Base-by-base conservation (phyloP, 2,888 invertebrate species). In the Dynastes hyllus region DNA sequence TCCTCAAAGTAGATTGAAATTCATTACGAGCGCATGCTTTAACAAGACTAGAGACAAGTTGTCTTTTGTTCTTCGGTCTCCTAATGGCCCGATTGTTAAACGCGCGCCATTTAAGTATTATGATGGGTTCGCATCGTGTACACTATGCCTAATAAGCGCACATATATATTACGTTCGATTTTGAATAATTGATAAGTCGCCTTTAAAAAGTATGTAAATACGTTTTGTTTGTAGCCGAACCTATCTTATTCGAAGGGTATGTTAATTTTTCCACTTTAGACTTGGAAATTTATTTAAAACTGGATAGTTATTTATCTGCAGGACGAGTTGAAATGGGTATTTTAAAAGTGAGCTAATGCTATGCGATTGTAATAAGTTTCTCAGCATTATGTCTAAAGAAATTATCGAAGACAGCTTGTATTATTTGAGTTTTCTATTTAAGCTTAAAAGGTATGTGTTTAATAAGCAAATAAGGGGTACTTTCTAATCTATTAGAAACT, bases 231-330 rank as follows among this genome's bases (percentile, higher is more conserved):
- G 22, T 22, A 37, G 5, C 27, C 22, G 13, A 58, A 40, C 27
- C 51, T 6, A 58, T 58, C 58, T 58, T 73, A 37, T 40, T 37
- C 55, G 73, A 37, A 22, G 16, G n/a, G 58, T 73, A 73, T 73
- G 73, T 40, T 73, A 73, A 73, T 73, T 37, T 73, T 45, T 16
- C 53, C 51, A 53, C 40, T 58, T 73, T 58, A 40, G 37, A 73
- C n/a, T 73, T 73, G 73, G 73, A 58, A 73, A 73, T 73, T 73
- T 58, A 73, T 73, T 55, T 45, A 70, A 70, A 70, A 37, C 67
- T 45, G 27, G 16, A 11, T 61, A 16, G 55, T 37, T 73, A 73
- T 58, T 29, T 73, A 73, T 61, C 58, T 16, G 16, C 8, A 16
- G 73, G 40, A 58, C 16, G 40, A 13, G 11, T n/a, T 53, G 55